Base-by-base conservation (phyloP, 2,113 vertebrate species). In the Lonchura striata region DNA sequence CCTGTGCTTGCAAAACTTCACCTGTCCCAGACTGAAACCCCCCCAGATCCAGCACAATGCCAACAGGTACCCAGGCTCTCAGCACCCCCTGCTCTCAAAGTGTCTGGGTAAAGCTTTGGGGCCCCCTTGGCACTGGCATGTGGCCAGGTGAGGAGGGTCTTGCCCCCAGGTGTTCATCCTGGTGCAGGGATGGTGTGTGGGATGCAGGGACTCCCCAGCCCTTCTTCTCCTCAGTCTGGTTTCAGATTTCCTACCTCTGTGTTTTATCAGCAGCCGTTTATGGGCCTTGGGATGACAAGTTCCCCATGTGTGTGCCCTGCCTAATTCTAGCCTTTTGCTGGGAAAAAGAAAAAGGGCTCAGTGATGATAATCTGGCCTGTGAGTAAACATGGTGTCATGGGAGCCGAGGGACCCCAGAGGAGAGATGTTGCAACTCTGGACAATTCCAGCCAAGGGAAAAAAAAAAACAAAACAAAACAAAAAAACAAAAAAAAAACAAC, bases 341-440 rank as follows among this genome's bases (percentile, higher is more conserved):
- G 92, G 97, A 97, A 97, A 97, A 94, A 96, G 89, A 91, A 94
- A 95, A 95, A 95, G 88, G 82, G 86, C 86, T 95, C 93, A 93
- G 86, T 96, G 79, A 75, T 87, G 88, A 81, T 88, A 97, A 96
- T 94, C 96, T 95, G 95, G 95, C 92, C 93, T 95, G 91, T 97
- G 97, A 95, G 95, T 98, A 96, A 97, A 97, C 84, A 93, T 28
- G 4, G 94, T 98, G 98, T 98, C 98, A 98, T 98, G 98, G 97
- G 98, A 98, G 97, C 95, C 56, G 23, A 60, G 80, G 94, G 98
- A 98, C 98, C 98, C 97, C 72, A 88, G 95, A 96, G 97, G 96
- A 95, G 96, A 91, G 97, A 97, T 97, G 97, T 98, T 97, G 97
- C 96, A 97, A 98, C 95, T 96, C 92, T 1, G 56, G 90, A 94